Evolutionary conservation across 2,888 invertebrate genomes (phyloP).

Genomic region (Galerucella nymphaeae): DNA sequence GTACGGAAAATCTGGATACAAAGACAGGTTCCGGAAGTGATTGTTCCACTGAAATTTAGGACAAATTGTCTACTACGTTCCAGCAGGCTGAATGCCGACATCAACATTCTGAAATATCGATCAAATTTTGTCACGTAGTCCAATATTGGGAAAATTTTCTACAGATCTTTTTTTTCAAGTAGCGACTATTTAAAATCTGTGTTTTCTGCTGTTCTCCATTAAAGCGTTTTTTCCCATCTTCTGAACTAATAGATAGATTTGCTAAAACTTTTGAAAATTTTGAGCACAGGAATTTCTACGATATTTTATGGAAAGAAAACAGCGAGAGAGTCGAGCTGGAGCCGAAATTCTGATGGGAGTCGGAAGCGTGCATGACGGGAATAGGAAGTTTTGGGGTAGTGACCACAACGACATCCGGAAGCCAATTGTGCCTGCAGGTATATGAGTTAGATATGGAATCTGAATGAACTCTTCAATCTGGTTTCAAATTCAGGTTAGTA

Average conservation of each 20-base stretch:
- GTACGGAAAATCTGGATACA: no score
- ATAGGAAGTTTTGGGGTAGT: no score
- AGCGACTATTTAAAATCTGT: constrained; percentile 23
- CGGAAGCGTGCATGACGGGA: neutral
- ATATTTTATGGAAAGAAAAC: neutral
- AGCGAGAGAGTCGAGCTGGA: constrained; percentile 13
- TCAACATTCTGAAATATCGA: constrained; percentile 24
- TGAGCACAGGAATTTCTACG: constrained; percentile 18
- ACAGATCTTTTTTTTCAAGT: no score
- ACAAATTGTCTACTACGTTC: neutral
- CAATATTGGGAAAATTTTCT: constrained; percentile 11
- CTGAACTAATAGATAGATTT: constrained; percentile 18
- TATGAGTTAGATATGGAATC: no score
- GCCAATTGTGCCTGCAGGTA: no score
- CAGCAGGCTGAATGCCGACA: constrained; percentile 8
- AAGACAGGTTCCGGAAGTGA: neutral
- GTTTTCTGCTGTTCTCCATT: neutral
- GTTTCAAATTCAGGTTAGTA: no score
- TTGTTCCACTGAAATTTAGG: neutral
- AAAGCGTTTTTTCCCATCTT: constrained; percentile 13
- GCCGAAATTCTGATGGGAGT: neutral
- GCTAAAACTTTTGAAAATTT: constrained; percentile 25
- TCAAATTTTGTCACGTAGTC: constrained; percentile 22
- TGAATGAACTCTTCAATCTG: no score
- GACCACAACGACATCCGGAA: no score